Evolutionary conservation across 2,888 invertebrate genomes (phyloP), one percentile per base, ranked within the genome.

Genomic region (Cheilosia impressa): DNA sequence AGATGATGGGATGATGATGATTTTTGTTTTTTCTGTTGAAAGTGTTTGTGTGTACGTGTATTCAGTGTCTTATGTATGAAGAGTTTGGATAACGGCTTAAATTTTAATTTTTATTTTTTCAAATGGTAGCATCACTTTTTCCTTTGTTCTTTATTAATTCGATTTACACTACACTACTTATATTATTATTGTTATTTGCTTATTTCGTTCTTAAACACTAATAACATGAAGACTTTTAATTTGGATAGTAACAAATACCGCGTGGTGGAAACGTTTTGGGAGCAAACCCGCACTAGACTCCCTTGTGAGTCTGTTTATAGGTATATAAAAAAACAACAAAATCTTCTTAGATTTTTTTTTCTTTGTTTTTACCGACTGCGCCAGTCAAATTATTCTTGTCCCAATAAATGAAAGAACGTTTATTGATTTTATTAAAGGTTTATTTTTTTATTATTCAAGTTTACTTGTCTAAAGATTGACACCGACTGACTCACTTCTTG

Each of bases 331-430:
- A 50, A 50, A 50, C 17, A 22, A 3, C 17, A 10, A 22, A 50
- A 17, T 50, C 50, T 17, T 50, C 31, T 31, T 22, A 19, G 10
- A 10, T 50, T 50, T 50, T 19, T 50, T 17, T 50, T 50, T n/a
- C n/a, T n/a, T 50, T 50, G 10, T 17, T 50, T 50, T 50, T 50
- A 3, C 50, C 50, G 50, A 50, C 50, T 50, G 50, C 50, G 50
- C 50, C 50, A 50, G 9, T 50, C 10, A 50, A 19, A 7, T 50
- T 1, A n/a, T 9, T 31, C 9, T 31, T 31, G 1, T 5, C 7
- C 2, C 19, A 2, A 19, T 19, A 19, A 31, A 31, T 31, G 31
- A 31, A 31, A 31, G 2, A 6, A 31, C 31, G 6, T 31, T 7
- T 7, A 31, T 31, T 2, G 2, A 24, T 24, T 24, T 24, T 3